Base-by-base conservation (phyloP, 2,888 invertebrate genomes). In the Choreutis nemorana region DNA sequence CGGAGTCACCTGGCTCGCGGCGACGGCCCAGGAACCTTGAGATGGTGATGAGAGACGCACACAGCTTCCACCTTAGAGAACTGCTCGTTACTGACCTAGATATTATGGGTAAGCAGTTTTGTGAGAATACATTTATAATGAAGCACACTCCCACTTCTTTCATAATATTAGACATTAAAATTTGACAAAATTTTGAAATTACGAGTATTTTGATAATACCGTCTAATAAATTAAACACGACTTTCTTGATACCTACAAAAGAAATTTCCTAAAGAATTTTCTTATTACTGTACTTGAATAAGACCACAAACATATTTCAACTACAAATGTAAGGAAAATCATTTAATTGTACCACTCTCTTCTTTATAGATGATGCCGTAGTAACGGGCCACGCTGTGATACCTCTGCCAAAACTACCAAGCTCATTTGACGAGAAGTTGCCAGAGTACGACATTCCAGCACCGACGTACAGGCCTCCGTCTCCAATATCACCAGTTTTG, bases 51-150 rank as follows among this genome's bases (percentile, higher is more conserved):
- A 83, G 81, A 22, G 87, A 86, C 25, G 78, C 87, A 0, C 87
- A 89, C 48, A 87, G 83, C 41, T 91, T 91, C 62, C 90, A 91
- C 41, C 85, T 91, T 2, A 70, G 86, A 14, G 90, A 91, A 48
- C 66, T 87, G 27, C 77, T 77, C 37, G 63, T 63, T 33, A 56
- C 62, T 11, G 79, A 80, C 36, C 50, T 80, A 9, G 80, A 80
- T 48, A 77, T 80, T 31, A 73, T 80, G 78, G 80, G 80, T 79
- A 34, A 44, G 53, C 28, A 9, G 3, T 8, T 9, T 16, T 20
- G 3, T 26, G 9, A 20, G 7, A n/a, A 2, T 3, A 3, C n/a
- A 9, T 2, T 21, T 21, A 10, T 21, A 21, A 21, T 8, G n/a
- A 2, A 21, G 4, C 10, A 9, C 2, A n/a, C 6, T n/a, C n/a